Percentiles rank a stretch among this genome's conserved stretches.
Conservation (phyloP, 1,140 invertebrate species). For the Drosophila elegans region DNA sequence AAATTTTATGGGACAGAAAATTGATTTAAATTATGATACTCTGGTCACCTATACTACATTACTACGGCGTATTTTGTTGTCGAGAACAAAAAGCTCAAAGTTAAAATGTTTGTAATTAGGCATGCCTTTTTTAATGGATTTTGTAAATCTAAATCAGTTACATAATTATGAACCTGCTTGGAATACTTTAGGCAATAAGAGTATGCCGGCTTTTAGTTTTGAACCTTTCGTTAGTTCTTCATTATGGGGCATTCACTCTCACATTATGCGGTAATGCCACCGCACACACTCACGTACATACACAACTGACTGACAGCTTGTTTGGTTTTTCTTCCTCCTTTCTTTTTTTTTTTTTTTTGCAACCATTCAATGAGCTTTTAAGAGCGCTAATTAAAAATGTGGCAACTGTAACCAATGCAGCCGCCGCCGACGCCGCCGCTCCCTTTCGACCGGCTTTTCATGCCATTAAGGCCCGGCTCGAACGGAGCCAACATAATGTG, state of each 20-base stretch:
- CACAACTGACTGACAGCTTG: constrained; percentile 10
- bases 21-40: too few relatives aligned
- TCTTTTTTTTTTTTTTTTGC: constrained; percentile 26
- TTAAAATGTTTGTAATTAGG: too few relatives aligned
- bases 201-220: constrained; percentile 5
- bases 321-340: constrained; percentile 7
- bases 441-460: constrained; percentile 11
- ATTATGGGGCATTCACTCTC: constrained; percentile 14
- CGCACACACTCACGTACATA: constrained; percentile 9
- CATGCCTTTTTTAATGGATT: too few relatives aligned
- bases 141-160: too few relatives aligned
- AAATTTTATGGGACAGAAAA: too few relatives aligned
- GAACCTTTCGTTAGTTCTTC: constrained; percentile 16
- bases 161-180: too few relatives aligned
- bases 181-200: neutral
- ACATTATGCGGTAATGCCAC: constrained; percentile 24
- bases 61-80: too few relatives aligned
- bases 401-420: constrained; percentile 66
- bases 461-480: constrained; percentile 51
- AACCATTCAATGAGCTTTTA: constrained; percentile 78
- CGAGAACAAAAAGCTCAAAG: too few relatives aligned
- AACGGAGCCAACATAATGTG: constrained; percentile 53
- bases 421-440: constrained; percentile 5
- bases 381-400: constrained; percentile 82
- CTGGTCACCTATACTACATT: too few relatives aligned